Percentiles rank a stretch among this genome's conserved stretches.
Conservation (phyloP, 1,140 invertebrate species). For the Aphelinus atriplicis region DNA sequence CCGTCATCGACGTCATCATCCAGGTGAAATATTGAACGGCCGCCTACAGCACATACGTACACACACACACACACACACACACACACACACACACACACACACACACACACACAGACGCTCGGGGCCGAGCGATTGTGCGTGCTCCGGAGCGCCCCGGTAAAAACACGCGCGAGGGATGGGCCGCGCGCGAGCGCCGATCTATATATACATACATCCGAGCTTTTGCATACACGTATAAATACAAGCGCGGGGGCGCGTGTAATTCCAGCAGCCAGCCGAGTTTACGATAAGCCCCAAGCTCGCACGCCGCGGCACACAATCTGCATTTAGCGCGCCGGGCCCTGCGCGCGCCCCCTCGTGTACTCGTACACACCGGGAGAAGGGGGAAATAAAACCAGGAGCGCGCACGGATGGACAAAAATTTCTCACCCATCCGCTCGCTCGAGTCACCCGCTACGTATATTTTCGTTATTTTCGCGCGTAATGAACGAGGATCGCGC, state of each 20-base stretch:
- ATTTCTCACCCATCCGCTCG: too few species aligned
- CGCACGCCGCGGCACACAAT: constrained; percentile 8
- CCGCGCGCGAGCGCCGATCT: not conserved
- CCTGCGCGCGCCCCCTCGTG: not conserved
- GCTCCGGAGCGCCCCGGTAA: not conserved
- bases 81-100: not conserved
- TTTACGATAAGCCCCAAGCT: constrained; percentile 29
- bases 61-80: not conserved
- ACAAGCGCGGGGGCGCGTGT: constrained; percentile 21
- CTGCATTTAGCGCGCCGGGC: constrained; percentile 23
- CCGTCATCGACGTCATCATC: constrained; percentile 40
- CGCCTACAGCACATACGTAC: not conserved
- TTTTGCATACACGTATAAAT: constrained; percentile 11
- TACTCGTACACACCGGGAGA: too few species aligned
- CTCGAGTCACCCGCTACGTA: too few species aligned
- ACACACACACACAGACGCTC: not conserved
- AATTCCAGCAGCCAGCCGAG: constrained; percentile 23
- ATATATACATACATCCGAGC: constrained; percentile 30
- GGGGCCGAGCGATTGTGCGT: not conserved
- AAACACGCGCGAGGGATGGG: not conserved
- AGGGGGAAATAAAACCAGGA: too few species aligned
- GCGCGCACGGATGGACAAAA: too few species aligned
- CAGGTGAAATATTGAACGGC: constrained; percentile 40
- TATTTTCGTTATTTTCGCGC: too few species aligned
- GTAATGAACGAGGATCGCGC: too few species aligned